Percentiles rank a stretch among this genome's conserved stretches.
Evolutionary conservation across 2,888 invertebrate species (phyloP).

Genomic region (Ligdia adustata): DNA sequence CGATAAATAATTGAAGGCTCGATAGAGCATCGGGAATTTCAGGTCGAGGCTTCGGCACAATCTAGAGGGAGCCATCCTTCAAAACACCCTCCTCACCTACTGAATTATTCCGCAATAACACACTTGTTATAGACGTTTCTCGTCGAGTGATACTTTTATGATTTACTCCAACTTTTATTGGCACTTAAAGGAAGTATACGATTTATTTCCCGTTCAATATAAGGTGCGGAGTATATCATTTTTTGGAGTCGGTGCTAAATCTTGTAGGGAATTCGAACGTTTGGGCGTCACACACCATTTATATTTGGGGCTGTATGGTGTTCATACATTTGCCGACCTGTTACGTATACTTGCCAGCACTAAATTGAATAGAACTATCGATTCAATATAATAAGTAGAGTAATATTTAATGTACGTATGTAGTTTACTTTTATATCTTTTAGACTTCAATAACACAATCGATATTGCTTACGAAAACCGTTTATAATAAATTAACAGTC

Average conservation of each 20-base stretch:
- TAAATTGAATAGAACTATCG: too few species aligned
- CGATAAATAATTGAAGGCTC: constrained; percentile 84
- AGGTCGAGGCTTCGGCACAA: constrained; percentile 60
- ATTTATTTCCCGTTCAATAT: constrained; percentile 83
- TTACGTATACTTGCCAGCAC: too few species aligned
- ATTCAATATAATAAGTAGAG: too few species aligned
- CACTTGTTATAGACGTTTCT: constrained; percentile 83
- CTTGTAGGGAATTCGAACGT: constrained; percentile 58
- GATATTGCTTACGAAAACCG: too few species aligned
- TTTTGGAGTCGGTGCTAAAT: constrained; percentile 69
- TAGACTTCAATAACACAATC: too few species aligned
- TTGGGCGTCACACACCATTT: constrained; percentile 71
- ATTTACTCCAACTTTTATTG: constrained; percentile 84
- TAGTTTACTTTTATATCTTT: too few species aligned
- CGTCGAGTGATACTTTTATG: constrained; percentile 83
- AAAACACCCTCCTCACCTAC: constrained; percentile 73
- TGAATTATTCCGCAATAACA: constrained; percentile 84
- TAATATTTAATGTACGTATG: too few species aligned
- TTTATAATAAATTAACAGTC: too few species aligned
- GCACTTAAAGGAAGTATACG: constrained; percentile 83
- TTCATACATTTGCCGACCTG: constrained; percentile 30
- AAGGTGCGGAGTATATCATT: constrained; percentile 79
- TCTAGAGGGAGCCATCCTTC: constrained; percentile 80
- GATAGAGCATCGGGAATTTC: constrained; percentile 79
- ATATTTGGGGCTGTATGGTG: constrained; percentile 49